Evolutionary conservation across 2,888 invertebrate genomes (phyloP), one percentile per base, ranked within the genome.

Genomic region (Prenolepis imparis): DNA sequence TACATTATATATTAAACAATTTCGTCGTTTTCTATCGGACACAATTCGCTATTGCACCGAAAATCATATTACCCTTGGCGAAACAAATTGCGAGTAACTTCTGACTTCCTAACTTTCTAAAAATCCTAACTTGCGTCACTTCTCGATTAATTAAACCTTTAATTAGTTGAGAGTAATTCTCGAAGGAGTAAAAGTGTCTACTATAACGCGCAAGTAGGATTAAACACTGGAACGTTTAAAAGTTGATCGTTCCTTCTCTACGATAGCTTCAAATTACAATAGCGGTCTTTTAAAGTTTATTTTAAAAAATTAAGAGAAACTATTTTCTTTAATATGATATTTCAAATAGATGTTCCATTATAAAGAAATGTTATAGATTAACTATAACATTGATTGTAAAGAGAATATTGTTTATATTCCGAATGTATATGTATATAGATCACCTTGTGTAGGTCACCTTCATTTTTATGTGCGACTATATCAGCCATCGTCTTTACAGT

Each of bases 1-100:
- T 36, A 36, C 36, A 36, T 36, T 36, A 36, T 36, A 36, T 36
- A 90, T 90, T 90, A 90, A 90, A 90, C 85, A 90, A 90, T 90
- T 90, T 90, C 75, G 80, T 84, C 74, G 66, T 55, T 18, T 66
- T 82, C 84, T 75, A 77, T 8, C 66, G 61, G 63, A 15, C 57
- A 73, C 74, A 48, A 36, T n/a, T 70, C 81, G 81, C 64, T 52
- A 75, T 83, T 86, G 11, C 78, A 72, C 63, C 55, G 12, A 80
- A 72, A 80, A 36, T 36, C 18, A 21, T 57, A 28, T 28, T 28
- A 66, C 9, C 8, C 78, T 72, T 48, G 21, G 41, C 21, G n/a
- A 44, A 78, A 57, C 57, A 41, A n/a, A 55, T 44, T 18, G 36
- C 44, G 24, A 72, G n/a, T 28, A 78, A 78, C 70, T 59, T 44